Evolutionary conservation across 2,113 vertebrate species (phyloP), one percentile per base, ranked within the genome.

Genomic region (Enhydra lutris): DNA sequence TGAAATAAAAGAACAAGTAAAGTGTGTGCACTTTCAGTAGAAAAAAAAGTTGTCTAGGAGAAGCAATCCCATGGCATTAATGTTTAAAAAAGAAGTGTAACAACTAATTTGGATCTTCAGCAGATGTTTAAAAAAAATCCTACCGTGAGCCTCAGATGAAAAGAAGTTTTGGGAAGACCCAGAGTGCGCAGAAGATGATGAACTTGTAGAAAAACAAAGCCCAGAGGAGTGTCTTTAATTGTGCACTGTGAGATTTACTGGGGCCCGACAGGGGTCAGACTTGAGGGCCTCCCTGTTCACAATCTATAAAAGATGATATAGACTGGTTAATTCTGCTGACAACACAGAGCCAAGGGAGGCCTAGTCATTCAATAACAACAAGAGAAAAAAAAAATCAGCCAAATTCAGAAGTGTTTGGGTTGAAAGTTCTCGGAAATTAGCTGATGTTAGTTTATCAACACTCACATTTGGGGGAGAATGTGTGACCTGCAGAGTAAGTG

Each of bases 261-360:
- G 18, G 67, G 67, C 67, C 63, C 3, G 0, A 74, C 47, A 50
- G 79, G 82, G 95, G 83, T 95, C 61, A 93, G 67, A 50, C 78
- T 87, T 67, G 55, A 84, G 84, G 73, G 89, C 73, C 42, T 79
- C 67, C 67, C 52, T 76, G 47, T 95, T 96, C 81, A 79, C 26
- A 94, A 82, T 97, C 78, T 91, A 86, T 95, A 65, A 89, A 81
- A 95, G 88, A 86, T 59, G n/a, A 93, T 87, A 79, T 42, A 97
- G 83, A 95, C 47, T 83, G 87, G 59, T 52, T 86, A 83, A 92
- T 88, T 97, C 89, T 83, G 86, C 92, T 94, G 86, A 89, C 47
- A 95, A 81, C 65, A 79, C 67, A 91, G 65, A 94, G 88, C 42
- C 57, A 67, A 73, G 87, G 91, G 95, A 96, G 47, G 17, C 24